Base-by-base conservation (phyloP, 1,140 invertebrate genomes). In the Drosophila subpulchrella region DNA sequence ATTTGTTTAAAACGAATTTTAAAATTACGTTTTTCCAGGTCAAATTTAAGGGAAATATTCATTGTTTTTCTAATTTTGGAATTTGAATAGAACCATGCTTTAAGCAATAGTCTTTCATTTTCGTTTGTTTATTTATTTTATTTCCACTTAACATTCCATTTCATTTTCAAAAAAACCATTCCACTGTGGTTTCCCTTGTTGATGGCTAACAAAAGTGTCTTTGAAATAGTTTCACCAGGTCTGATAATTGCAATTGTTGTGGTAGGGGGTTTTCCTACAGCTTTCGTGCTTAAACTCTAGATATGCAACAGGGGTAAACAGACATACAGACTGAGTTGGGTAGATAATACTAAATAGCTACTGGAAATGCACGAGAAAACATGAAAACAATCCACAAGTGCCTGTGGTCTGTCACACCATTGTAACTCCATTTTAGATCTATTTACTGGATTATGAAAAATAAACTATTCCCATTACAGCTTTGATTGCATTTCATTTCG, bases 381-480 rank as follows among this genome's bases (percentile, higher is more conserved):
- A 63, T 61, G 50, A 57, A 62, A 72, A 56, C 61, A 81, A 62
- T 81, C 66, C 44, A 78, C 73, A 84, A 83, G 61, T 79, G 48
- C 68, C 20, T 56, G 68, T 39, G 72, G 63, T 55, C 78, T 75
- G 65, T 78, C 75, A 63, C 56, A 38, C 74, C 46, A 44, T 63
- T 79, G 44, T 10, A 24, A 46, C 41, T 61, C n/a, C 24, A 46
- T 48, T 54, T 54, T 10, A 42, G 70, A 42, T 47, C 46, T 32
- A 59, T 66, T 76, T 58, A 41, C 39, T 60, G 27, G 10, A 60
- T 34, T 63, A 53, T 48, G 63, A 60, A 74, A 66, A 48, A 48
- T 30, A 55, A 24, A 68, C 24, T 34, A 60, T 50, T 60, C 20
- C 34, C 27, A 13, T 41, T 67, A 12, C 50, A 38, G 32, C 46